Evolutionary conservation across 2,888 invertebrate genomes (phyloP).

Genomic region (Hipparchia sbordonii): DNA sequence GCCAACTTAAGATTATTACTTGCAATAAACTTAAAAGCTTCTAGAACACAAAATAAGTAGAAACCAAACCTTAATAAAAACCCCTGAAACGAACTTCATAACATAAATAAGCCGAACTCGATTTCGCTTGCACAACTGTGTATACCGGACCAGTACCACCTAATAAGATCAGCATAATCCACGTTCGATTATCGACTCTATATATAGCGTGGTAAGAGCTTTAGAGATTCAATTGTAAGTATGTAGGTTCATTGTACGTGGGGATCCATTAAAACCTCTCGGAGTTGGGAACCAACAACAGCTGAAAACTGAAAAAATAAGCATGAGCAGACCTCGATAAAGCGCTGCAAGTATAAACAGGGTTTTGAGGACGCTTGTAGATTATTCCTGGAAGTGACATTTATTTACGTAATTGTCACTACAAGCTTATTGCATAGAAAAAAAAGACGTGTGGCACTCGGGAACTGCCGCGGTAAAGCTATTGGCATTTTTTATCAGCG

Average conservation of each 20-base stretch:
- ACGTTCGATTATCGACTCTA: conserved; percentile 6
- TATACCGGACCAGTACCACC: neutral
- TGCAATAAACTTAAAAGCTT: neutral
- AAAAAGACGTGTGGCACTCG: too few species aligned
- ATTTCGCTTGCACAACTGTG: conserved; percentile 4
- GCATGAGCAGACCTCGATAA: conserved; percentile 33
- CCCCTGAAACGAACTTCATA: conserved; percentile 3
- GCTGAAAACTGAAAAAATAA: conserved; percentile 37
- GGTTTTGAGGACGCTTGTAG: conserved; percentile 20
- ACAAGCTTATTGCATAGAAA: neutral
- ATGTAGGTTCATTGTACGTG: conserved; percentile 5
- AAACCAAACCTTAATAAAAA: neutral
- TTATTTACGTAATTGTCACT: neutral
- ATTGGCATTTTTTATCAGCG: too few species aligned
- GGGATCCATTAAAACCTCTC: conserved; percentile 31
- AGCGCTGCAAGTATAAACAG: conserved; percentile 34
- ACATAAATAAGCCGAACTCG: conserved; percentile 16
- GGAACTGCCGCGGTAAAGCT: too few species aligned
- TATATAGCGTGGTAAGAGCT: neutral
- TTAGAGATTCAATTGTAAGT: neutral
- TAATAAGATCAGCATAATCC: conserved; percentile 11
- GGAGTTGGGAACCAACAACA: conserved; percentile 34
- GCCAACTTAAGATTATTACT: too few species aligned
- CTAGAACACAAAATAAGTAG: neutral
- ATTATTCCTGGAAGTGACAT: conserved; percentile 25